Percentiles rank a stretch among this genome's conserved stretches.
Evolutionary conservation across 2,888 invertebrate species (phyloP).

Genomic region (Latrodectus elegans): DNA sequence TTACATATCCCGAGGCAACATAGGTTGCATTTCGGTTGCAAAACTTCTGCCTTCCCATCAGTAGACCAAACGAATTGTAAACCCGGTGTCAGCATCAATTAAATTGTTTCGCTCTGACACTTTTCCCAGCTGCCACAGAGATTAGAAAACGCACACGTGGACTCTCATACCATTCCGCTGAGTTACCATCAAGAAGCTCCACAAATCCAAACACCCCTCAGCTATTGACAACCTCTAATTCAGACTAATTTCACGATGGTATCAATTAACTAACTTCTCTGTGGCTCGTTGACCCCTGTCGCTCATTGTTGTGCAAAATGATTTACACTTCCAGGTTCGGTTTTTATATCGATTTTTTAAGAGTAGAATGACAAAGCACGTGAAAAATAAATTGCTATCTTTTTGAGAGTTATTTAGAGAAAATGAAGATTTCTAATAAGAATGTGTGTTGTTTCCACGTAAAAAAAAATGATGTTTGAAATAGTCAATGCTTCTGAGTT

Average conservation of each 20-base stretch:
- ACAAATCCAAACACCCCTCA: background rate
- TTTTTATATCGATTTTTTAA: too few relatives aligned
- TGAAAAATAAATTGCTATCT: too few relatives aligned
- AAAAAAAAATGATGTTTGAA: too few relatives aligned
- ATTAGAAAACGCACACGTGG: too few relatives aligned
- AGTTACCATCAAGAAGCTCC: too few relatives aligned
- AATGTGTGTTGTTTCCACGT: too few relatives aligned
- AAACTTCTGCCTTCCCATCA: background rate
- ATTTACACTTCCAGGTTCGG: background rate
- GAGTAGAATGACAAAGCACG: too few relatives aligned
- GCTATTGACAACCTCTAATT: conserved; percentile 29
- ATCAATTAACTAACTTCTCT: conserved; percentile 12
- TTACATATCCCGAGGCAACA: background rate
- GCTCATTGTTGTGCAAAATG: background rate
- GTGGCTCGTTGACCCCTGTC: conserved; percentile 11
- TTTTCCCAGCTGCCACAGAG: background rate
- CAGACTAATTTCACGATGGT: conserved; percentile 10
- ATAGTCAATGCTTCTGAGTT: too few relatives aligned
- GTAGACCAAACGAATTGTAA: background rate
- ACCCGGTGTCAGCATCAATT: background rate
- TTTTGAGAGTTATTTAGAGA: too few relatives aligned
- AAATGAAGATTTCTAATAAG: too few relatives aligned
- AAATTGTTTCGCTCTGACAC: conserved; percentile 3
- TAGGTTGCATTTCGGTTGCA: background rate
- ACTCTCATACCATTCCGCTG: too few relatives aligned